These are phyloP conservation scores for Gobionotothen gibberifrons DNA, from an alignment of 2,797 vertebrate species.

Conservation along the genomic window DNA sequence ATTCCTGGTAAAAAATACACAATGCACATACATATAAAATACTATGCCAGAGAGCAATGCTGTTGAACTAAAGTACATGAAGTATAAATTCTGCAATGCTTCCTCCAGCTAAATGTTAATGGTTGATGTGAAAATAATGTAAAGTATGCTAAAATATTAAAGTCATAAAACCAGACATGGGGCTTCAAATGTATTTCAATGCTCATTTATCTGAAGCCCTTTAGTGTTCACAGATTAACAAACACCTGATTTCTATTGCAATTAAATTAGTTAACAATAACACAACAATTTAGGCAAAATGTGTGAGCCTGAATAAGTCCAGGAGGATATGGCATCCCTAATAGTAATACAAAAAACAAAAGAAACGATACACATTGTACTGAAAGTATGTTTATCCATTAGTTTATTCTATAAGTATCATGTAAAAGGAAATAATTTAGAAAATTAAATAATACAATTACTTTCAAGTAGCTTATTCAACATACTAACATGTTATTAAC, in stretches of 20 bases:
- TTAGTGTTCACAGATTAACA: neutral
- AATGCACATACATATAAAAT: neutral
- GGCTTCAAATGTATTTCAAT: neutral
- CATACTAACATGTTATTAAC: neutral
- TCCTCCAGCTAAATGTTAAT: neutral
- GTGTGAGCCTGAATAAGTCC: too few species aligned
- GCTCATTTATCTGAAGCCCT: too few species aligned
- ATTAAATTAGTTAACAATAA: too few species aligned
- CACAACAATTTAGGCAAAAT: too few species aligned
- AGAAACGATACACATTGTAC: neutral
- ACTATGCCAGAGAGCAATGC: neutral
- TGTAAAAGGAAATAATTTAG: neutral
- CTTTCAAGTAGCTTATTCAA: neutral
- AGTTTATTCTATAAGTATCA: conserved; percentile 23
- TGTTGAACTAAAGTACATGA: neutral
- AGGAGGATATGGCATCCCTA: neutral
- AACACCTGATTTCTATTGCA: neutral
- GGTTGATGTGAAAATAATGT: neutral
- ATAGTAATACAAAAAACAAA: neutral
- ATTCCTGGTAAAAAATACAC: neutral
- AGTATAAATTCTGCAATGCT: neutral
- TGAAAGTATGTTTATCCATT: neutral
- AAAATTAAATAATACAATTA: conserved; percentile 5
- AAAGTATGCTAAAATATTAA: too few species aligned
- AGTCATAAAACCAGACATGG: neutral